A percentile compares a stretch with the other conserved stretches of the same genome.
Evolutionary conservation across 2,113 vertebrate genomes (phyloP).

Genomic region (Formicarius rufipectus): DNA sequence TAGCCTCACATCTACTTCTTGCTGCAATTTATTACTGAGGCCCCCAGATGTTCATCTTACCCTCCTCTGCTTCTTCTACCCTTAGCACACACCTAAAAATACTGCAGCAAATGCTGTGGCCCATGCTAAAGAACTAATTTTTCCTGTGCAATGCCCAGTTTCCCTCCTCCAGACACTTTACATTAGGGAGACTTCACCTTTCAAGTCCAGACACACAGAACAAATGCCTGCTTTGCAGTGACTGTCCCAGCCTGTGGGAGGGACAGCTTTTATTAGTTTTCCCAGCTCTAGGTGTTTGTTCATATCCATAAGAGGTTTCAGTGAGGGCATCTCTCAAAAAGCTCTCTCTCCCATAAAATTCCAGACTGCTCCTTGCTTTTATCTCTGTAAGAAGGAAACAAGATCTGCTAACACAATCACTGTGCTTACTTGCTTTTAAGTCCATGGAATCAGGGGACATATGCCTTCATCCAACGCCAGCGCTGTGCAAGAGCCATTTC

Average conservation of each 20-base stretch:
- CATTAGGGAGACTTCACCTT: background rate
- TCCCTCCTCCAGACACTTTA: background rate
- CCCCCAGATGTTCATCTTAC: background rate
- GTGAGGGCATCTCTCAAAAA: background rate
- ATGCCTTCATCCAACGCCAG: background rate
- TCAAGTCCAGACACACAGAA: background rate
- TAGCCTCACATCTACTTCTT: background rate
- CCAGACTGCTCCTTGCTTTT: slow-evolving; percentile 2
- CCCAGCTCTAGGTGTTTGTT: background rate
- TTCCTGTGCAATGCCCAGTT: background rate
- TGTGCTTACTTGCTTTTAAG: background rate
- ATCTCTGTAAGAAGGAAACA: background rate
- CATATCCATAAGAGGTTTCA: background rate
- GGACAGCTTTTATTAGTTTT: background rate
- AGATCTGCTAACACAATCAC: background rate
- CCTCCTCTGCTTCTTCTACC: background rate
- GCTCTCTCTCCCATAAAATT: background rate
- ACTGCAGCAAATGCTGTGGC: background rate
- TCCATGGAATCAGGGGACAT: background rate
- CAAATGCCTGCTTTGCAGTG: background rate
- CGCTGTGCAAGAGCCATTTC: background rate
- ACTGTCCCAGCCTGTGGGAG: background rate
- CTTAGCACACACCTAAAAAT: background rate
- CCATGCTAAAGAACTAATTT: background rate
- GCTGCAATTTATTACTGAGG: background rate